A percentile compares a stretch with the other conserved stretches of the same genome.
Conservation (phyloP, 2,888 invertebrate genomes). For the Cheilosia soror region DNA sequence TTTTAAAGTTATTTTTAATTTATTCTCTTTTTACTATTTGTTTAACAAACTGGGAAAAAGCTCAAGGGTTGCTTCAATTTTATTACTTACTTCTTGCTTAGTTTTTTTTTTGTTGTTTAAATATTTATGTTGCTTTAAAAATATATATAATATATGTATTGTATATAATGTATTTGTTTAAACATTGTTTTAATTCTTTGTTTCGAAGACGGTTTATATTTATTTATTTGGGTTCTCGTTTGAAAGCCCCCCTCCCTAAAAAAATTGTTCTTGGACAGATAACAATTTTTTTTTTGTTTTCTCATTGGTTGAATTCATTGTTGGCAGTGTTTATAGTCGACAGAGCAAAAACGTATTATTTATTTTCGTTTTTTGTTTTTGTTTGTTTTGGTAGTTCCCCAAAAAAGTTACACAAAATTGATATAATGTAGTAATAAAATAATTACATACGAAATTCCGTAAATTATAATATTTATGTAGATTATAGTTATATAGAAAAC, state of each 20-base stretch:
- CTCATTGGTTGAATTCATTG: constrained; percentile 69
- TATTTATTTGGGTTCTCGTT: constrained; percentile 57
- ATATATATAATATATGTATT: constrained; percentile 75
- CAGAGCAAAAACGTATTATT: constrained; percentile 71
- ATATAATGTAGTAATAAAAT: not conserved
- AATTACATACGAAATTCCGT: not conserved
- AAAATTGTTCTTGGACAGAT: constrained; percentile 61
- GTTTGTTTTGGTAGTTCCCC: constrained; percentile 38
- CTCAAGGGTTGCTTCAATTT: constrained; percentile 71
- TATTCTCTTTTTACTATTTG: constrained; percentile 62
- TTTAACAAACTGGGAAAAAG: constrained; percentile 74
- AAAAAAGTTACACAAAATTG: not conserved
- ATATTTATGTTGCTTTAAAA: constrained; percentile 45
- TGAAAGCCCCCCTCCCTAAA: constrained; percentile 55
- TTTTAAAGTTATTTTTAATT: constrained; percentile 51
- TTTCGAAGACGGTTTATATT: constrained; percentile 71
- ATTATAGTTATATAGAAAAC: not conserved
- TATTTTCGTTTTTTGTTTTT: constrained; percentile 3
- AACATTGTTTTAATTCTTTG: constrained; percentile 65
- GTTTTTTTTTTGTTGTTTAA: constrained; percentile 38
- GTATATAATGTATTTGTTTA: constrained; percentile 71
- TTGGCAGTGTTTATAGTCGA: constrained; percentile 76
- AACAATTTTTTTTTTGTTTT: constrained; percentile 52
- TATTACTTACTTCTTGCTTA: constrained; percentile 11
- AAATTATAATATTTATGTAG: not conserved